These are phyloP conservation scores for Aleiodes testaceus DNA, from an alignment of 2,888 invertebrate genomes.

Conservation along the genomic window DNA sequence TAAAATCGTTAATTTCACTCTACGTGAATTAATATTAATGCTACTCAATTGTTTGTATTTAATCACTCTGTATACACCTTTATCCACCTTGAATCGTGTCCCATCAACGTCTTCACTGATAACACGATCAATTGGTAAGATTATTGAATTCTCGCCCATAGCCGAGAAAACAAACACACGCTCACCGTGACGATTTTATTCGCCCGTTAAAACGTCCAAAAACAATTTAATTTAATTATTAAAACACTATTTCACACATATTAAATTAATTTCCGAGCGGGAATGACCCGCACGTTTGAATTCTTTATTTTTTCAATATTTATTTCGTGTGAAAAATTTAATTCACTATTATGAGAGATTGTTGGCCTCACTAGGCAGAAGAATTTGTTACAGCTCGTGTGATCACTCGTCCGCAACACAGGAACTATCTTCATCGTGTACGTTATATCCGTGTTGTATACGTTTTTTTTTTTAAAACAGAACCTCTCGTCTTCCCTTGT, in stretches of 20 bases:
- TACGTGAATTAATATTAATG: background rate
- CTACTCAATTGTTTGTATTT: background rate
- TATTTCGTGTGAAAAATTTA: background rate
- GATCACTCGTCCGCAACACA: conserved; percentile 31
- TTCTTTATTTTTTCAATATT: background rate
- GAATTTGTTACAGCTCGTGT: conserved; percentile 22
- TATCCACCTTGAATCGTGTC: conserved; percentile 38
- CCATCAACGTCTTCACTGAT: conserved; percentile 48
- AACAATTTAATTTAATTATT: too few relatives aligned
- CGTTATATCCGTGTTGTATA: conserved; percentile 2
- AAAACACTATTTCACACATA: too few relatives aligned
- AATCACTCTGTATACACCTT: background rate
- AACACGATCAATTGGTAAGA: conserved; percentile 59
- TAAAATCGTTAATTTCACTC: conserved; percentile 13
- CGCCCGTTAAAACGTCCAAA: conserved; percentile 17
- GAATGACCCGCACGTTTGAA: background rate
- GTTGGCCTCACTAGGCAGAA: conserved; percentile 21
- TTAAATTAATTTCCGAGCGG: background rate
- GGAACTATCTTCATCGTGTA: conserved; percentile 26
- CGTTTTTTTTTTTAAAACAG: conserved; percentile 21
- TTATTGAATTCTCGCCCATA: conserved; percentile 70
- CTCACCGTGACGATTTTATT: conserved; percentile 48
- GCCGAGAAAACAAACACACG: conserved; percentile 60
- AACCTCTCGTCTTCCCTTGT: background rate
- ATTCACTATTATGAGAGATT: conserved; percentile 13